Base-by-base conservation (phyloP, 2,797 vertebrate species). In the Sus cebifrons region DNA sequence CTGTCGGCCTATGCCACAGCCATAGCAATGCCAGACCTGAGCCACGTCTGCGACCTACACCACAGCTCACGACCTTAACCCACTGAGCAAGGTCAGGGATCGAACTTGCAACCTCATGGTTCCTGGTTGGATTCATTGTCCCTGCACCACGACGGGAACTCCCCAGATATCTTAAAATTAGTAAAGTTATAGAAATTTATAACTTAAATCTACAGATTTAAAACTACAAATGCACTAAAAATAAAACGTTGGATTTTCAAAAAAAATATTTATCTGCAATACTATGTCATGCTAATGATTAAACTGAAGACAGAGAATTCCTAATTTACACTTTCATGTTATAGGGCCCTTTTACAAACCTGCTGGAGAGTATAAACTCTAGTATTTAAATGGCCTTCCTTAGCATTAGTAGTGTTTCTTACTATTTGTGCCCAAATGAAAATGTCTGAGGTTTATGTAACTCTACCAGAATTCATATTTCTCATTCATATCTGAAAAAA, bases 301-400 rank as follows among this genome's bases (percentile, higher is more conserved):
- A 89, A 95, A 75, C 1, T 60, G 27, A 92, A 86, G 62, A 62
- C 17, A 84, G 36, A 79, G n/a, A 92, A 44, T 79, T 12, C 23
- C 5, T 86, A 15, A 86, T 68, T 70, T 68, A 84, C 32, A 84
- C 62, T 56, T 85, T 56, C 6, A 40, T 87, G 6, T 12, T 86
- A n/a, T 54, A 14, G 20, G 18, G 6, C 12, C 4, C 15, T 85
- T 93, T 74, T 54, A 23, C 4, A 13, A 52, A 12, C 67, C 18
- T 78, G 5, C 36, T 40, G 13, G 6, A 44, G 60, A 67, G 5
- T 16, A 5, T 49, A 49, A 79, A 49, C 14, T 49, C 70, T 40
- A 62, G 2, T 79, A 58, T 52, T 40, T 89, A 29, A 79, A 85
- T 64, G 18, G 2, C 5, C 3, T 56, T 88, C 21, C 27, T 86